Percentiles rank a stretch among this genome's conserved stretches.
These are phyloP conservation scores for Dichetophora obliterata DNA, from an alignment of 2,888 invertebrate species.

Conservation along the genomic window DNA sequence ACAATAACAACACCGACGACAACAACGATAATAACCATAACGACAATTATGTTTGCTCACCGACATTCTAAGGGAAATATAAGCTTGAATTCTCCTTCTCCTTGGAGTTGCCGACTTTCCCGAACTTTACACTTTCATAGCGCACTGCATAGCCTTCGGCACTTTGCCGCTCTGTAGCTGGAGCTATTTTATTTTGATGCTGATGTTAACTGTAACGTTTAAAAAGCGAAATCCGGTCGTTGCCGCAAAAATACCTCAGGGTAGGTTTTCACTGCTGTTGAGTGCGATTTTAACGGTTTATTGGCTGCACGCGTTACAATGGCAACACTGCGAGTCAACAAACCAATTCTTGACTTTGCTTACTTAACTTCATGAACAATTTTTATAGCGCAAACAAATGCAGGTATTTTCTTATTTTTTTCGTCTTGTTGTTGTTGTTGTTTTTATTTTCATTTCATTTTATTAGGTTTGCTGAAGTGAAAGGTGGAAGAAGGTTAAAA, in stretches of 20 bases:
- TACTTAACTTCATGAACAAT: constrained; percentile 3
- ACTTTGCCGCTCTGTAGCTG: background rate
- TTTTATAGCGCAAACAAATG: constrained; percentile 18
- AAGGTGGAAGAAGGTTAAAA: background rate
- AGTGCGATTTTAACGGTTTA: constrained; percentile 62
- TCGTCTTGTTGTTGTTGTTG: background rate
- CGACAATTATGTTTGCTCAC: constrained; percentile 17
- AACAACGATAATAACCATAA: constrained; percentile 9
- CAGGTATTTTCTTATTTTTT: constrained; percentile 18
- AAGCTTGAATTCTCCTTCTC: background rate
- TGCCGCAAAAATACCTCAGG: background rate
- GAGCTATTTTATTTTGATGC: background rate
- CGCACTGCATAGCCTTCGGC: background rate
- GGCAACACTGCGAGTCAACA: constrained; percentile 47
- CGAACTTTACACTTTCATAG: background rate
- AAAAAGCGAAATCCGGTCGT: background rate
- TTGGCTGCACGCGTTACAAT: constrained; percentile 62
- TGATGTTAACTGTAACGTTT: background rate
- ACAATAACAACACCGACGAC: background rate
- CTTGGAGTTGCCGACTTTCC: background rate
- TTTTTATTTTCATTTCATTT: background rate
- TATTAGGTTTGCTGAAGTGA: background rate
- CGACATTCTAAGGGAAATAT: constrained; percentile 1
- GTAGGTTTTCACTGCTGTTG: constrained; percentile 19
- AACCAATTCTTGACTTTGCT: constrained; percentile 20